Evolutionary conservation across 2,888 invertebrate genomes (phyloP).

Genomic region (Pyrrhosoma nymphula): DNA sequence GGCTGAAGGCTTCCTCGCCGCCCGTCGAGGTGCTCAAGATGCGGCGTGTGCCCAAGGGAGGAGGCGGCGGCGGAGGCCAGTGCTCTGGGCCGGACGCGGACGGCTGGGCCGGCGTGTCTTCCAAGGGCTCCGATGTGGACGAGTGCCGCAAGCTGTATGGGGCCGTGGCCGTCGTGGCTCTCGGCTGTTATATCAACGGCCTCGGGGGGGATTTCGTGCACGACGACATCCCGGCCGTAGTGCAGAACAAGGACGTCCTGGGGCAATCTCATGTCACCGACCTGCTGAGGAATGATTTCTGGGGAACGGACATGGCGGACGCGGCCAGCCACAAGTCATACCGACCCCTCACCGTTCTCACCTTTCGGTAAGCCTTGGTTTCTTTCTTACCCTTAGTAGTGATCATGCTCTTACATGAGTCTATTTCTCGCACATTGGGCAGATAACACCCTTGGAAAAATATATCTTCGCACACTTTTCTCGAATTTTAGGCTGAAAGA

Average conservation of each 20-base stretch:
- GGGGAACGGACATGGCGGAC: constrained; percentile 94
- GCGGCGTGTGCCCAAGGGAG: neutral
- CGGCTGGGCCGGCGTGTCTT: neutral
- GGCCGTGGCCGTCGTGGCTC: constrained; percentile 84
- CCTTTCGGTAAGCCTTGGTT: constrained; percentile 86
- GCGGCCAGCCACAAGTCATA: constrained; percentile 92
- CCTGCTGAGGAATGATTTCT: constrained; percentile 90
- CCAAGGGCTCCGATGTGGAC: neutral
- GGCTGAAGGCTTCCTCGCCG: neutral
- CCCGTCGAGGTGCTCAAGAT: neutral
- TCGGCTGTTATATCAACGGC: constrained; percentile 86
- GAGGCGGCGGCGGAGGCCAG: neutral
- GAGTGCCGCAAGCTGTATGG: constrained; percentile 77
- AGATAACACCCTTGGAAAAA: neutral
- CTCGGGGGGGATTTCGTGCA: constrained; percentile 91
- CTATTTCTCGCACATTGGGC: neutral
- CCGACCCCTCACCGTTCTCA: constrained; percentile 89
- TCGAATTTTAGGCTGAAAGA: no score
- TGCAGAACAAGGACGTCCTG: constrained; percentile 89
- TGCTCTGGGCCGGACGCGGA: constrained; percentile 15
- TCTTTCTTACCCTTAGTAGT: neutral
- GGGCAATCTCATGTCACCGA: constrained; percentile 83
- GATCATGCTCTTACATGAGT: neutral
- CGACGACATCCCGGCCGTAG: constrained; percentile 92
- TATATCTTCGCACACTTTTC: neutral